Conservation (phyloP, 1,140 invertebrate genomes). For the Lepidurus couesii region DNA sequence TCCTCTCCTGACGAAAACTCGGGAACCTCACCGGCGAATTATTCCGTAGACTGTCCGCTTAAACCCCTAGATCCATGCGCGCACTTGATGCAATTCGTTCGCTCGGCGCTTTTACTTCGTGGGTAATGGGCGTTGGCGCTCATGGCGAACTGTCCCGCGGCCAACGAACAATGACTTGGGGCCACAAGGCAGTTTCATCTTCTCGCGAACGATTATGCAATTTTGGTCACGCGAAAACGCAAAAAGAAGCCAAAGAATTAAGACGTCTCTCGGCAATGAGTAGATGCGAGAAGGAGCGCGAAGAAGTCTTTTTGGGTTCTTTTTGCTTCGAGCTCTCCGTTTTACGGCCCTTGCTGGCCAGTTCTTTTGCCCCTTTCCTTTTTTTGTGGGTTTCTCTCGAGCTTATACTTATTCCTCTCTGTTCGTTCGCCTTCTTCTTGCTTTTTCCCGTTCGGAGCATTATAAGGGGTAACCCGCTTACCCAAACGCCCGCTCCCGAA, state of each 20-base stretch:
- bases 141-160: not conserved
- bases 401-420: not conserved
- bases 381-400: not conserved
- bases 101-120: not conserved
- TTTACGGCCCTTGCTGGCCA: not conserved
- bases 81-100: not conserved
- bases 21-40: not conserved
- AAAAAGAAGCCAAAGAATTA: not conserved
- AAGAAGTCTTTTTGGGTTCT: not conserved
- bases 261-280: not conserved
- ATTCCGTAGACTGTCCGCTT: conserved; percentile 6
- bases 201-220: not conserved
- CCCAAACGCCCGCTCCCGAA: conserved; percentile 17
- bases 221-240: not conserved
- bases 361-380: not conserved
- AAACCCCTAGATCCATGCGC: not conserved
- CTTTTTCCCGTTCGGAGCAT: not conserved
- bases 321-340: not conserved
- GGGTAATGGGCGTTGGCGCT: not conserved
- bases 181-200: not conserved
- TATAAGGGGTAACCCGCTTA: conserved; percentile 15
- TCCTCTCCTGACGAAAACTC: not conserved
- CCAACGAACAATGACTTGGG: no score
- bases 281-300: conserved; percentile 6
- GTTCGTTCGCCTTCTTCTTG: not conserved